A percentile compares a stretch with the other conserved stretches of the same genome.
Evolutionary conservation across 2,888 invertebrate species (phyloP).

Genomic region (Timema podura): DNA sequence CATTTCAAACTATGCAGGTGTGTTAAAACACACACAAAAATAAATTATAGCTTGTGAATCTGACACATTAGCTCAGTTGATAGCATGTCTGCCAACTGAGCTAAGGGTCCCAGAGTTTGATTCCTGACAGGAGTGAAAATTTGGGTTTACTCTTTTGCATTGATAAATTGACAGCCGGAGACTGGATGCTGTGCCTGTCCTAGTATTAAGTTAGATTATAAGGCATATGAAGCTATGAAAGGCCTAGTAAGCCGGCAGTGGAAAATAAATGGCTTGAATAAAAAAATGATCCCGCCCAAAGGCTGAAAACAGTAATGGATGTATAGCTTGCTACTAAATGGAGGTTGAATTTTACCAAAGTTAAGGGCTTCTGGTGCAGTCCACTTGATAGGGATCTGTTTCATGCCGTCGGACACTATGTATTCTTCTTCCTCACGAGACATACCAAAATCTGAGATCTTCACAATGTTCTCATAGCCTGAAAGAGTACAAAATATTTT

Average conservation of each 20-base stretch:
- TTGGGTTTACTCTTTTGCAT: background rate
- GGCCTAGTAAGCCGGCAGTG: too few relatives aligned
- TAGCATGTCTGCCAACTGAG: too few relatives aligned
- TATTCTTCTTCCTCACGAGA: constrained; percentile 95
- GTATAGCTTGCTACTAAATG: background rate
- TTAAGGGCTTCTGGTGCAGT: constrained; percentile 95
- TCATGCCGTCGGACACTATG: constrained; percentile 95
- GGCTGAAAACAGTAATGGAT: too few relatives aligned
- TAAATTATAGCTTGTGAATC: background rate
- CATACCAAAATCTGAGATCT: constrained; percentile 98
- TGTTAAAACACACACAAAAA: background rate
- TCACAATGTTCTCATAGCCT: constrained; percentile 80
- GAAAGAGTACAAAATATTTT: constrained; percentile 33
- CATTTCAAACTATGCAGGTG: background rate
- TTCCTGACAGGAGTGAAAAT: background rate
- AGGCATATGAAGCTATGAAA: too few relatives aligned
- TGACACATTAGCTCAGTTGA: background rate
- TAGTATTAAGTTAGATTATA: too few relatives aligned
- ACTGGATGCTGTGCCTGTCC: too few relatives aligned
- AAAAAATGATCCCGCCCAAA: too few relatives aligned
- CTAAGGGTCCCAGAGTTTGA: background rate
- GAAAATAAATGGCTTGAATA: too few relatives aligned
- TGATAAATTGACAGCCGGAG: too few relatives aligned
- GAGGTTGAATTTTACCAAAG: constrained; percentile 61
- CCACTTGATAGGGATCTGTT: constrained; percentile 98